These are phyloP conservation scores for Chydorus sphaericus DNA, from an alignment of 2,888 invertebrate species.

Conservation along the genomic window DNA sequence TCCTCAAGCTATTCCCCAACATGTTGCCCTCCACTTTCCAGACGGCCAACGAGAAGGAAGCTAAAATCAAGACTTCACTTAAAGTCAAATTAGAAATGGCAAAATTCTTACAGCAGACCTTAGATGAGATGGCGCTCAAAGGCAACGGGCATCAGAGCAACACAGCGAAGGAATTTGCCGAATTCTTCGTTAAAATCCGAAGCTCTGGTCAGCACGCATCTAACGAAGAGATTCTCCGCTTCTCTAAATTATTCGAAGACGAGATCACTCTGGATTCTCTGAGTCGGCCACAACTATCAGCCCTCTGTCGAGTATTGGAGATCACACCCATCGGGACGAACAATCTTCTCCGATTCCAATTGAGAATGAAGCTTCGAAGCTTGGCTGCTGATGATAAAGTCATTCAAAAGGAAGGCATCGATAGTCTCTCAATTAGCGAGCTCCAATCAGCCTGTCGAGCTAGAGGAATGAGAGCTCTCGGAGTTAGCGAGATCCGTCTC, in stretches of 20 bases:
- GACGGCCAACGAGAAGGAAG: conserved; percentile 65
- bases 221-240: conserved; percentile 89
- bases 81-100: conserved; percentile 95
- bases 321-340: conserved; percentile 74
- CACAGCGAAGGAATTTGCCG: conserved; percentile 76
- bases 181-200: conserved; percentile 69
- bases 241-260: conserved; percentile 92
- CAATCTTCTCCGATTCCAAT: conserved; percentile 78
- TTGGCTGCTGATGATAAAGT: conserved; percentile 86
- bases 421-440: conserved; percentile 69
- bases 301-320: conserved; percentile 82
- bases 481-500: conserved; percentile 74
- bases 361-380: conserved; percentile 78
- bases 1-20: conserved; percentile 89
- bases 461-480: conserved; percentile 94
- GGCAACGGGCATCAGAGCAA: conserved; percentile 53
- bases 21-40: conserved; percentile 97
- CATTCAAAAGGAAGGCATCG: conserved; percentile 89
- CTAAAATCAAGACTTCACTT: conserved; percentile 72
- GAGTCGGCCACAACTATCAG: conserved; percentile 71
- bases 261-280: conserved; percentile 95
- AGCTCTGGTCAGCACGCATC: conserved; percentile 62
- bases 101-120: conserved; percentile 89
- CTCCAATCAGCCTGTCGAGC: conserved; percentile 86
- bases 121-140: conserved; percentile 79